Conservation (phyloP, 1,140 invertebrate genomes). For the Scaptodrosophila lebanonensis region DNA sequence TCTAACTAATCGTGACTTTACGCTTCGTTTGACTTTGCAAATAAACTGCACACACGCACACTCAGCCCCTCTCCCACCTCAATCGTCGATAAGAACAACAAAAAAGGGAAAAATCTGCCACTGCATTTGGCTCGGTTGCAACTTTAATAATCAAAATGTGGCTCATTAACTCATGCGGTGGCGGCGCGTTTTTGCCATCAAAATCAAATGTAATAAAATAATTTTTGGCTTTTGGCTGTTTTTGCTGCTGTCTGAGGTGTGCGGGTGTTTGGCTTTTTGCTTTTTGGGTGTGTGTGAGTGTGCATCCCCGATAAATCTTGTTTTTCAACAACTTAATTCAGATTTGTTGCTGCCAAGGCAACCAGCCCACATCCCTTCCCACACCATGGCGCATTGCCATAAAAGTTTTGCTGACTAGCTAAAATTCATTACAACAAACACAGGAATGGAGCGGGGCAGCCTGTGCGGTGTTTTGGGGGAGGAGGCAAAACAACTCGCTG, state of each 20-base stretch:
- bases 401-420: slow-evolving; percentile 75
- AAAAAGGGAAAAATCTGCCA: slow-evolving; percentile 55
- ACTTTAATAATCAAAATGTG: slow-evolving; percentile 64
- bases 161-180: slow-evolving; percentile 60
- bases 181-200: slow-evolving; percentile 17
- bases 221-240: slow-evolving; percentile 25
- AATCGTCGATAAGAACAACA: slow-evolving; percentile 52
- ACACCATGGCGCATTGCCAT: slow-evolving; percentile 59
- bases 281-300: background rate
- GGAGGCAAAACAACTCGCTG: slow-evolving; percentile 27
- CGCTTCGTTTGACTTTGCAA: slow-evolving; percentile 76
- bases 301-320: slow-evolving; percentile 55
- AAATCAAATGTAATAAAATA: slow-evolving; percentile 61
- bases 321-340: slow-evolving; percentile 71
- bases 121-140: slow-evolving; percentile 48
- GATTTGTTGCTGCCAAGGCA: slow-evolving; percentile 22
- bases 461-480: slow-evolving; percentile 44
- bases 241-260: slow-evolving; percentile 17
- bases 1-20: slow-evolving; percentile 77
- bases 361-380: slow-evolving; percentile 4
- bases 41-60: slow-evolving; percentile 62
- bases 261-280: background rate
- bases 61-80: background rate
- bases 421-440: slow-evolving; percentile 75
- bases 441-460: slow-evolving; percentile 32